Conservation (phyloP, 2,113 vertebrate species). For the Okapia johnstoni region DNA sequence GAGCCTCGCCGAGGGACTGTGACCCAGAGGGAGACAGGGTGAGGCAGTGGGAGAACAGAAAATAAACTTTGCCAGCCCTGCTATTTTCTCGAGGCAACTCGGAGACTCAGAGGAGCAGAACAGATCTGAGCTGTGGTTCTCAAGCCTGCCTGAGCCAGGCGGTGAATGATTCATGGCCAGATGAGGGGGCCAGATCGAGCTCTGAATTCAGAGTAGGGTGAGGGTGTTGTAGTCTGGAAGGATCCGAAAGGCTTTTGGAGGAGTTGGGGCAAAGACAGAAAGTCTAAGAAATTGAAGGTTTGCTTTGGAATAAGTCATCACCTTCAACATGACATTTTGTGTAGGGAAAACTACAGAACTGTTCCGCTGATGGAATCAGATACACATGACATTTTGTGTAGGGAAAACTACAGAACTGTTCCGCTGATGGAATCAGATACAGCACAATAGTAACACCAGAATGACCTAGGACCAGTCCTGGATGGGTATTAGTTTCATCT, state of each 20-base stretch:
- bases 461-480: not conserved
- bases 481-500: not conserved
- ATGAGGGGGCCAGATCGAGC: not conserved
- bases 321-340: not conserved
- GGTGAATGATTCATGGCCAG: not conserved
- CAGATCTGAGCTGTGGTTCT: not conserved
- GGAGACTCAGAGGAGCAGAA: not conserved
- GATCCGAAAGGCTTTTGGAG: not conserved
- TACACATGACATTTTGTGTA: not conserved
- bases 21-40: fast-evolving
- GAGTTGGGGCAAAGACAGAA: not conserved
- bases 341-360: not conserved
- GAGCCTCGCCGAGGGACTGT: not conserved
- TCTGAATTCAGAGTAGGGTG: not conserved
- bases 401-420: not conserved
- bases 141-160: not conserved
- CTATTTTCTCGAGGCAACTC: not conserved
- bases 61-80: not conserved
- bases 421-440: not conserved
- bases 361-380: not conserved
- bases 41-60: not conserved
- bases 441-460: not conserved
- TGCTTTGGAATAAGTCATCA: not conserved
- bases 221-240: not conserved
- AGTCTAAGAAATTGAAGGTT: not conserved